phyloP scores from a whole-genome alignment of 2,113 vertebrate genomes.

The Zosterops borbonicus region DNA sequence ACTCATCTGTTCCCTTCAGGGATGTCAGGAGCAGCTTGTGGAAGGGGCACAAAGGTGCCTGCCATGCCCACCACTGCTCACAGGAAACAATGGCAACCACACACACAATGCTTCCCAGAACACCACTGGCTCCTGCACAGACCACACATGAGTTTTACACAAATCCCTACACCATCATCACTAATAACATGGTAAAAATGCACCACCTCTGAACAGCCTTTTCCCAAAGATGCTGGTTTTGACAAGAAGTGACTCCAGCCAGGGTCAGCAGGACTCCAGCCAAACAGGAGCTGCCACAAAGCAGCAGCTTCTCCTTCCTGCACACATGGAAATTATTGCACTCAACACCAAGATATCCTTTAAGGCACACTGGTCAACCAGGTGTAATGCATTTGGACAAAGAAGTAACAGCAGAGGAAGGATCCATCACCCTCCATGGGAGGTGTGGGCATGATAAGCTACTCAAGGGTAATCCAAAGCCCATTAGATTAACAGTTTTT shows the following conservation, averaged over 20 bases:
- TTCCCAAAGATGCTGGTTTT: background rate
- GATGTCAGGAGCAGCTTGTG: background rate
- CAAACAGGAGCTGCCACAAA: background rate
- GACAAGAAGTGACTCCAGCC: background rate
- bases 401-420: background rate
- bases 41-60: background rate
- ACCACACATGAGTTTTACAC: background rate
- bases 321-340: background rate
- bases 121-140: background rate
- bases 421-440: background rate
- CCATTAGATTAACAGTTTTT: background rate
- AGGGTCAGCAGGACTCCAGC: background rate
- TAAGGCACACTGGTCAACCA: background rate
- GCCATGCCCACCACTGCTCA: background rate
- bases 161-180: background rate
- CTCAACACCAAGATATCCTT: background rate
- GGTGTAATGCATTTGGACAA: background rate
- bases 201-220: background rate
- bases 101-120: accelerated
- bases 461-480: conserved; percentile 24
- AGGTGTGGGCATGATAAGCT: background rate
- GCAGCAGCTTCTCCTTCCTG: background rate
- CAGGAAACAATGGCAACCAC: accelerated
- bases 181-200: background rate
- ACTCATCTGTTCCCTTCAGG: background rate